Percentiles rank a stretch among this genome's conserved stretches.
Evolutionary conservation across 1,140 invertebrate genomes (phyloP).

Genomic region (Theocolax elegans): DNA sequence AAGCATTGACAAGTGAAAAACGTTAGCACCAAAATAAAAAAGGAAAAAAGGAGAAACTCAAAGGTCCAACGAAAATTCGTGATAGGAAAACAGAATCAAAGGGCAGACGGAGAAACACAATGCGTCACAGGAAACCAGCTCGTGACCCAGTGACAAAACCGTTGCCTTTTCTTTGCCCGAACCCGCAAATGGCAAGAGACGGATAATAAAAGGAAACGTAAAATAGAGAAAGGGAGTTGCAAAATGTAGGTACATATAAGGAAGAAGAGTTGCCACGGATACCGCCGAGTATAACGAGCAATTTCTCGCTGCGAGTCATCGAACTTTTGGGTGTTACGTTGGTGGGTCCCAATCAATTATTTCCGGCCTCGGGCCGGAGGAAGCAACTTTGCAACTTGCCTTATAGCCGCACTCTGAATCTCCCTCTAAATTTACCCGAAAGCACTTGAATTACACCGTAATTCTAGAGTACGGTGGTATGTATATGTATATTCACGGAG

Average conservation of each 20-base stretch:
- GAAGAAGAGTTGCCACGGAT: not conserved
- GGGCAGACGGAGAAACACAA: no score
- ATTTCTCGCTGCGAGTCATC: no score
- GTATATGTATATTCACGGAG: not conserved
- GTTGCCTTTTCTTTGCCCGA: no score
- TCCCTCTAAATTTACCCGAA: conserved; percentile 1
- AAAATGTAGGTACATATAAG: not conserved
- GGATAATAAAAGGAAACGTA: no score
- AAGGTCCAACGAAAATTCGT: not conserved
- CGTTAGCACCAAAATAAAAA: not conserved
- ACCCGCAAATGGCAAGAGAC: no score
- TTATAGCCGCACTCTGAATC: no score
- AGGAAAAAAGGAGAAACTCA: not conserved
- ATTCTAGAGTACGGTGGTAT: not conserved
- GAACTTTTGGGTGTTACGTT: no score
- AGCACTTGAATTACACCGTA: conserved; percentile 19
- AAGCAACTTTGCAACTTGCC: no score
- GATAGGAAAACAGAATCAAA: not conserved
- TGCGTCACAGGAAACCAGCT: no score
- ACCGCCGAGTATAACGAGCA: no score
- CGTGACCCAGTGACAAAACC: no score
- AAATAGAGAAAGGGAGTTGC: not conserved
- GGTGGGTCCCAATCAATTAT: conserved; percentile 20
- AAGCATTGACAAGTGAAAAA: not conserved
- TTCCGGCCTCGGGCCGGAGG: conserved; percentile 13